Conservation (phyloP, 2,888 invertebrate species). For the Acrobasis suavella region DNA sequence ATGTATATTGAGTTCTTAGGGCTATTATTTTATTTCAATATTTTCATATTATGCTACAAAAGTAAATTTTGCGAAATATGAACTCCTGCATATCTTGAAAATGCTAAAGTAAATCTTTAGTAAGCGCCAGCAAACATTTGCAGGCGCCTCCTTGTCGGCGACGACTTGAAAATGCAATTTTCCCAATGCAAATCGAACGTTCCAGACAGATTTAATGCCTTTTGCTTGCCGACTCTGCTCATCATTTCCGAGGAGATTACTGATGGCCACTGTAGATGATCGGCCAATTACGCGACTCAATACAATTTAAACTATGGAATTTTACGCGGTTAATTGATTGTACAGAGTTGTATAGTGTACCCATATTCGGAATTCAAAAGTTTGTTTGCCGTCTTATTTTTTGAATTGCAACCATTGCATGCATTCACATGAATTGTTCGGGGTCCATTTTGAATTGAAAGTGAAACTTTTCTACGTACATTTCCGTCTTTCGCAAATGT, state of each 20-base stretch:
- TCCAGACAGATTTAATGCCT: conserved; percentile 77
- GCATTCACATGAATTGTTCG: too few relatives aligned
- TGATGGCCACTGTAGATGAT: conserved; percentile 42
- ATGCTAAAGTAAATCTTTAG: conserved; percentile 58
- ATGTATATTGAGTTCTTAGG: not conserved
- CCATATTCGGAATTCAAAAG: too few relatives aligned
- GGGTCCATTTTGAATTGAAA: too few relatives aligned
- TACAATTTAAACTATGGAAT: conserved; percentile 2
- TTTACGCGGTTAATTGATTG: not conserved
- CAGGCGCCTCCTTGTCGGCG: conserved; percentile 62
- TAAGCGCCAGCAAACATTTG: conserved; percentile 65
- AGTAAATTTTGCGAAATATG: conserved; percentile 13
- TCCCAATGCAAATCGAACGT: conserved; percentile 77
- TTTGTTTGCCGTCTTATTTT: too few relatives aligned
- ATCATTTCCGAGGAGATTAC: conserved; percentile 65
- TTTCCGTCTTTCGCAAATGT: too few relatives aligned
- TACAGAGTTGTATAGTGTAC: not conserved
- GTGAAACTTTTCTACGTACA: too few relatives aligned
- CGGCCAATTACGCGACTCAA: conserved; percentile 9
- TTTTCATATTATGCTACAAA: too few relatives aligned
- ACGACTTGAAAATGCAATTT: conserved; percentile 76
- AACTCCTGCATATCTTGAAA: conserved; percentile 32
- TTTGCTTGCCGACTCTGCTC: conserved; percentile 72
- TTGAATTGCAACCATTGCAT: too few relatives aligned
- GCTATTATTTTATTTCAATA: too few relatives aligned